Evolutionary conservation across 2,113 vertebrate genomes (phyloP).

Genomic region (Puma concolor): DNA sequence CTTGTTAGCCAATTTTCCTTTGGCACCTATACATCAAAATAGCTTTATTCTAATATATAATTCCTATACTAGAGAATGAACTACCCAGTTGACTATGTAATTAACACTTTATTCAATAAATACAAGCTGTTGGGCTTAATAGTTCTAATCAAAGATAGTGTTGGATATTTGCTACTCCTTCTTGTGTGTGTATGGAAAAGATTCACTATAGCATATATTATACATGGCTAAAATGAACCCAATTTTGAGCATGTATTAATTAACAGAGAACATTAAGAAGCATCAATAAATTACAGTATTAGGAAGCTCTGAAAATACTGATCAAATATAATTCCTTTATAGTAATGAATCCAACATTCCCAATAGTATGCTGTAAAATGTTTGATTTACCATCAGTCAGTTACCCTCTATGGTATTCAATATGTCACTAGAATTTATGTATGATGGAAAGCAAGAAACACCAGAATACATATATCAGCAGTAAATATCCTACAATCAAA

Average conservation of each 20-base stretch:
- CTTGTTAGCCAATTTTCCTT: neutral
- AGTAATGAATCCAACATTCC: neutral
- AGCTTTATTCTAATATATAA: neutral
- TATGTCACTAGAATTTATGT: conserved; percentile 30
- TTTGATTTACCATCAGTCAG: conserved; percentile 6
- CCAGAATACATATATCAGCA: neutral
- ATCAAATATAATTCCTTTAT: conserved; percentile 31
- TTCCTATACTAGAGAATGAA: conserved; percentile 39
- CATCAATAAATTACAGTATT: conserved; percentile 51
- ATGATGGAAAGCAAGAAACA: conserved; percentile 44
- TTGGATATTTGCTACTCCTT: conserved; percentile 43
- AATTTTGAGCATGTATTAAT: conserved; percentile 27
- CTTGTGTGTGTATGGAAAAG: neutral
- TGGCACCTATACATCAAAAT: neutral
- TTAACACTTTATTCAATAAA: conserved; percentile 28
- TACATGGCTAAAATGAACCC: conserved; percentile 45
- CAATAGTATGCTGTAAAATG: neutral
- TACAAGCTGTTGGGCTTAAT: conserved; percentile 52
- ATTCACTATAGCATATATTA: neutral
- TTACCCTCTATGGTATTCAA: neutral
- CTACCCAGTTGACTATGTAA: conserved; percentile 2
- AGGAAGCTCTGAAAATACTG: conserved; percentile 27
- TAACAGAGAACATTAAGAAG: neutral
- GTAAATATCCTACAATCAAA: conserved; percentile 51
- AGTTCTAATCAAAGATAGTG: conserved; percentile 56